phyloP scores from a whole-genome alignment of 2,113 vertebrate genomes.

The Ictalurus furcatus region DNA sequence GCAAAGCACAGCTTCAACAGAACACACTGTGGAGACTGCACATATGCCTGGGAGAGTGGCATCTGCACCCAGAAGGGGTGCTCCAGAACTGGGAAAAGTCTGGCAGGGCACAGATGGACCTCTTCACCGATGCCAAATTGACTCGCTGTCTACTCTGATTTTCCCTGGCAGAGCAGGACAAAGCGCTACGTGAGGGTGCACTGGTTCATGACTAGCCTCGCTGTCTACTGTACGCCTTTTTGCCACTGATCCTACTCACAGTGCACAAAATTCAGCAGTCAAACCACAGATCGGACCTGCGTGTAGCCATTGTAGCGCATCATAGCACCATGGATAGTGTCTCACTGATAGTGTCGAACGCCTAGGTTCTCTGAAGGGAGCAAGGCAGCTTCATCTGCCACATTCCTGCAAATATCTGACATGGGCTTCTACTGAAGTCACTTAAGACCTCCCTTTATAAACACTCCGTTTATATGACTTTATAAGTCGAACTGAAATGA shows the following conservation, averaged over 20 bases:
- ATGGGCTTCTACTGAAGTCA: neutral
- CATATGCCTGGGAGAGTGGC: neutral
- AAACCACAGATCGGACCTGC: neutral
- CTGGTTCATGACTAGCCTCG: neutral
- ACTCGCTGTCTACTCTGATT: neutral
- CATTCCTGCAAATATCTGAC: neutral
- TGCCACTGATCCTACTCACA: neutral
- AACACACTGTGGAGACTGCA: neutral
- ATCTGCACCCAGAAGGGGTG: neutral
- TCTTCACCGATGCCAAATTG: constrained; percentile 5
- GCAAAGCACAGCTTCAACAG: neutral
- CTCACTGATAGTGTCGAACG: neutral
- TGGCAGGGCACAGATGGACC: constrained; percentile 11
- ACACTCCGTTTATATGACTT: neutral
- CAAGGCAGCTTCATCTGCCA: neutral
- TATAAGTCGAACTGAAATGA: neutral
- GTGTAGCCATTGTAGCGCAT: neutral
- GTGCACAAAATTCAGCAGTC: neutral
- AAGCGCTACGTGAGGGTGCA: neutral
- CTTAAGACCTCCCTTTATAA: neutral
- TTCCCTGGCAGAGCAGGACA: neutral
- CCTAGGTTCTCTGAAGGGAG: neutral
- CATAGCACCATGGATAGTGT: neutral
- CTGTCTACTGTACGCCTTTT: neutral
- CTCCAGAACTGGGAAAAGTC: neutral